Evolutionary conservation across 2,797 vertebrate species (phyloP), one percentile per base, ranked within the genome.

Genomic region (Halcyon chelicuti): DNA sequence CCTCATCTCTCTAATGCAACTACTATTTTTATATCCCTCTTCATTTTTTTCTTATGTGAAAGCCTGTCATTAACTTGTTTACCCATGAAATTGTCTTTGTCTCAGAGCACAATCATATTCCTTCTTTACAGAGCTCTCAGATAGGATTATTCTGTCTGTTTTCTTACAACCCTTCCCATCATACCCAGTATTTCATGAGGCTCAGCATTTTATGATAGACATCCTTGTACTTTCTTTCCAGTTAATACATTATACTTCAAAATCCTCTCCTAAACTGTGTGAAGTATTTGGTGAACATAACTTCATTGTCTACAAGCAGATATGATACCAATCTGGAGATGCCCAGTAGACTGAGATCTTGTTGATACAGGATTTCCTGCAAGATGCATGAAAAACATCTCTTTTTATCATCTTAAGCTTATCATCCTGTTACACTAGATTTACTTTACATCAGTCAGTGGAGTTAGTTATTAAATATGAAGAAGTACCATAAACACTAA

Each of bases 51-150:
- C 47, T 47, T 66, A 15, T 3, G 22, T 88, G 85, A 91, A 95
- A 90, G 77, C 51, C 78, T 82, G 63, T 72, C 86, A 93, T 97
- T 90, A 91, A 88, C 82, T 93, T 96, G 85, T 94, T 96, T 96
- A 93, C 60, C 58, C 54, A 20, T 63, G 35, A 94, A 91, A 84
- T 62, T 13, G 7, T 75, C 68, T 76, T 91, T 75, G 82, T 88
- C 66, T 94, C 4, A 0, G 93, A 90, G 67, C 82, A 77, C 78
- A 67, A 31, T 90, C 52, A 8, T 86, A 57, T 81, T 90, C 62
- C 46, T 74, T 44, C 78, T 84, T 85, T 75, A 17, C 63, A 58
- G 74, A 89, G 42, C 72, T 66, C 67, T 78, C 61, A 73, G 86
- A 67, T 31, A 52, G 60, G 82, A 94, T 92, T 86, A 60, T 94